Evolutionary conservation across 2,113 vertebrate genomes (phyloP), one percentile per base, ranked within the genome.

Genomic region (Saccopteryx leptura): DNA sequence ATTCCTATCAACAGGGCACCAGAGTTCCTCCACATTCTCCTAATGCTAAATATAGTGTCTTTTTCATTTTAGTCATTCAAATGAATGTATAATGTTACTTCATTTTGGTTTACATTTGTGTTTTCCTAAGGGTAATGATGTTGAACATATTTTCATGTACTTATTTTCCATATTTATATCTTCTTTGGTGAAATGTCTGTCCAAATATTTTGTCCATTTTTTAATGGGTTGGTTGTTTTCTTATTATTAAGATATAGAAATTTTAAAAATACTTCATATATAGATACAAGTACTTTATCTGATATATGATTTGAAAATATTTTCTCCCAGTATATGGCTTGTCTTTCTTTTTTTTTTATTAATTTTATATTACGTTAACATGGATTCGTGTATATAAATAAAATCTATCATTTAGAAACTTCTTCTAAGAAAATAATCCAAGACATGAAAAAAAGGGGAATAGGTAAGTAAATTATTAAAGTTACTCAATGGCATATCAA

Each of bases 1-100:
- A 50, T 65, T 86, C 21, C 21, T 33, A 21, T 14, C 65, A 72
- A 72, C 7, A 17, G 21, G 26, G 26, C 10, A 54, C 14, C 13
- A n/a, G 50, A 80, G 12, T 80, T 74, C 21, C 31, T 83, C 66
- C 31, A 58, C 33, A 50, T 24, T 54, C 52, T 56, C 54, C 26
- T 46, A 85, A 46, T 54, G 48, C 3, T 88, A 33, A 6, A 13
- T 80, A 23, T 71, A 52, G 66, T 19, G 18, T 75, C 50, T 54
- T 88, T 75, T 85, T 85, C 78, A 33, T 61, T 78, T 46, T 71
- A 76, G 76, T 88, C 90, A 83, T 61, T 69, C n/a, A 63, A 60
- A 71, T 18, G 63, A 28, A n/a, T 75, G 65, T 15, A 23, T 52
- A 23, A 56, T 23, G 13, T 6, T 54, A 65, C 54, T 76, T 71